Percentiles rank a stretch among this genome's conserved stretches.
Evolutionary conservation across 2,888 invertebrate genomes (phyloP).

Genomic region (Strigamia maritima): DNA sequence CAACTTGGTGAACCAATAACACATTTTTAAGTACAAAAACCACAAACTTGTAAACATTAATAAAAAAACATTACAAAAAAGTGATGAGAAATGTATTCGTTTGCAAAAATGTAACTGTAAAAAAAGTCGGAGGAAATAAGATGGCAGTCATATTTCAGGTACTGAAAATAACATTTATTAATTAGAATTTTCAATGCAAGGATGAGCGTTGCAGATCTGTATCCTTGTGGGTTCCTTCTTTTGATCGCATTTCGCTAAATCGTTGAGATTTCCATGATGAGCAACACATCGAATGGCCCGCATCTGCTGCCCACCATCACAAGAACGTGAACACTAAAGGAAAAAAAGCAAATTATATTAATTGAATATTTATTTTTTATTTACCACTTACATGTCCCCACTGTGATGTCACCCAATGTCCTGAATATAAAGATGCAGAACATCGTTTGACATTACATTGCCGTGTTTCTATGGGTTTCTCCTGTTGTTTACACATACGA

Average conservation of each 20-base stretch:
- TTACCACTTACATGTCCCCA: conserved; percentile 7
- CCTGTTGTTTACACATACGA: conserved; percentile 33
- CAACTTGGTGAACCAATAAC: no score
- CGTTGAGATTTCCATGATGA: neutral
- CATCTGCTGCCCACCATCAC: conserved; percentile 28
- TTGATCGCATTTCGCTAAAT: neutral
- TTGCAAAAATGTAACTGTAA: neutral
- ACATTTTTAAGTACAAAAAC: no score
- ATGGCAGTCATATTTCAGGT: neutral
- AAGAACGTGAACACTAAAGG: conserved; percentile 19
- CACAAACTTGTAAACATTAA: no score
- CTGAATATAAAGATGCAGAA: neutral
- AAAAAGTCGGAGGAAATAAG: no score
- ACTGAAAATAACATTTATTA: neutral
- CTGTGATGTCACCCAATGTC: conserved; percentile 1
- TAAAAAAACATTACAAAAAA: no score
- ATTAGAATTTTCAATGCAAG: neutral
- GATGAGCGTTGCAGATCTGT: neutral
- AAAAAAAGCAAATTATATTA: neutral
- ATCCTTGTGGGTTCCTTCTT: neutral
- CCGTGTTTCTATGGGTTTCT: neutral
- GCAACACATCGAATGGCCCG: conserved; percentile 27
- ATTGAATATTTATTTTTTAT: no score
- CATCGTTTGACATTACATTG: conserved; percentile 2
- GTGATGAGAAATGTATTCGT: no score